These are phyloP conservation scores for Campoletis raptor DNA, from an alignment of 2,888 invertebrate genomes.

Conservation along the genomic window DNA sequence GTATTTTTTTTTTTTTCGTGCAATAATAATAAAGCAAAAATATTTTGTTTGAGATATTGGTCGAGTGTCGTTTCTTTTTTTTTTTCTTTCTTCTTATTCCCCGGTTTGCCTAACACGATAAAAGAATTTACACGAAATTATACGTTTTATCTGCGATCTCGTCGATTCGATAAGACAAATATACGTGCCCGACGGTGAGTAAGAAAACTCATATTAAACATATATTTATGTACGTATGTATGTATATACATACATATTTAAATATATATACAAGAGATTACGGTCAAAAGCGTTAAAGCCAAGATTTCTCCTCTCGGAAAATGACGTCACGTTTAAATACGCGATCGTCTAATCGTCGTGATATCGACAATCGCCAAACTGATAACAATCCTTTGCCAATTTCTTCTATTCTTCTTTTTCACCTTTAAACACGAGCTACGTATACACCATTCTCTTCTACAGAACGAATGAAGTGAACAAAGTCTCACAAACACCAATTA, in stretches of 20 bases:
- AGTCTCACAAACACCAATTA: background rate
- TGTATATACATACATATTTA: background rate
- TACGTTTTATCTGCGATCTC: conserved; percentile 70
- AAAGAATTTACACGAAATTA: conserved; percentile 72
- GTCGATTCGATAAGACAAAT: conserved; percentile 69
- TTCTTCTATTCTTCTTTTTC: conserved; percentile 38
- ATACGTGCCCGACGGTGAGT: conserved; percentile 60
- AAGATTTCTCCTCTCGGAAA: conserved; percentile 43
- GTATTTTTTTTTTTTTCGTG: background rate
- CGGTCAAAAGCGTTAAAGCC: conserved; percentile 31
- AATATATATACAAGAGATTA: conserved; percentile 25
- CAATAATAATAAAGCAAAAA: conserved; percentile 17
- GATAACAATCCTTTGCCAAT: conserved; percentile 48
- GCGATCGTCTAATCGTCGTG: conserved; percentile 60
- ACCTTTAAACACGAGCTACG: conserved; percentile 17
- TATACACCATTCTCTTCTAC: background rate
- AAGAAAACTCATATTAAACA: conserved; percentile 47
- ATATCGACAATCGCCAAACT: conserved; percentile 64
- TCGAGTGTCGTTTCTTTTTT: background rate
- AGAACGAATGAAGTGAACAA: background rate
- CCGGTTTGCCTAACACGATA: conserved; percentile 61
- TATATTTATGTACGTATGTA: background rate
- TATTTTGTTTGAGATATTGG: background rate
- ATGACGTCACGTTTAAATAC: conserved; percentile 69
- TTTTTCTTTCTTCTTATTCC: conserved; percentile 16